Base-by-base conservation (phyloP, 2,113 vertebrate genomes). In the Xenopus tropicalis region DNA sequence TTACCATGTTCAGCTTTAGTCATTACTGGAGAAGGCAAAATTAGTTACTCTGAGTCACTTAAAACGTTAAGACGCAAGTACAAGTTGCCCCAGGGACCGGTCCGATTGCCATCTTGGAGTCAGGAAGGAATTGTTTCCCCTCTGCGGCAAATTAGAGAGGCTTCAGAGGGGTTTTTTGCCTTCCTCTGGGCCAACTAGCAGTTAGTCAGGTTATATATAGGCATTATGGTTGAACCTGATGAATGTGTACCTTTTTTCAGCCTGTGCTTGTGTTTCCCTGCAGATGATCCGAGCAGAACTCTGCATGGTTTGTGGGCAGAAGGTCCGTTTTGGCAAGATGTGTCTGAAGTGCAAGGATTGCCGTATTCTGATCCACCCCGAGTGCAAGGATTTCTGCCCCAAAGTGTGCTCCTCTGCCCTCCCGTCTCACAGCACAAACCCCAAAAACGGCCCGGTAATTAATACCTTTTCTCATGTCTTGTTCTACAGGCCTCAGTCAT, bases 241-340 rank as follows among this genome's bases (percentile, higher is more conserved):
- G n/a, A n/a, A n/a, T n/a, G n/a, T n/a, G n/a, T n/a, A n/a, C n/a
- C n/a, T n/a, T n/a, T n/a, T n/a, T n/a, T n/a, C n/a, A n/a, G 43
- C 43, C 43, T 5, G 4, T 48, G 12, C 6, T 16, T 13, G 44
- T 48, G 46, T 48, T 48, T 1, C 0, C 61, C 1, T 21, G 1
- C 79, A 95, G 94, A 89, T 96, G 77, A 94, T 96, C 78, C 86
- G 90, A 17, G 89, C 93, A 0, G 93, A 93, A 81, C 82, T 78
- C 0, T 96, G 94, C 0, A 1, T 58, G 0, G 82, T 84, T 0
- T 96, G 93, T 0, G 88, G 90, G 1, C 92, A 93, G 77, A 89
- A 92, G 69, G 85, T 93, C 68, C 88, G 90, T 12, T 95, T 95
- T 0, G 93, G 93, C 56, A 93, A 88, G 81, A 72, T 92, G 52